Percentiles rank a stretch among this genome's conserved stretches.
These are phyloP conservation scores for Bufo bufo DNA, from an alignment of 2,113 vertebrate genomes.

Conservation along the genomic window DNA sequence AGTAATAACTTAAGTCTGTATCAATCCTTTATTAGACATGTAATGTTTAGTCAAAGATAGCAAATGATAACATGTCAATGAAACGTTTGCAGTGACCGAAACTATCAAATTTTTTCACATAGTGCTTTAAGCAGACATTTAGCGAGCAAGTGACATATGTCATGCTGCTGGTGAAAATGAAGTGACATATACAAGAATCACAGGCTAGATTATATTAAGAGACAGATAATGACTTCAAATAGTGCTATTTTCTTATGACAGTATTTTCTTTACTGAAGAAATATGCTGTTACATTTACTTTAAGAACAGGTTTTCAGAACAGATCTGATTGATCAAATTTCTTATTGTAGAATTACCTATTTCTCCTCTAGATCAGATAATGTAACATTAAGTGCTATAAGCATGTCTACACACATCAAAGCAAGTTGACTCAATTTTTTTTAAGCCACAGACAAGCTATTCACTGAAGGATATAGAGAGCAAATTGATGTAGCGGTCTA, in stretches of 20 bases:
- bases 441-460: not conserved
- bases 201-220: slow-evolving; percentile 25
- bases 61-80: slow-evolving; percentile 10
- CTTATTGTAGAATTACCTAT: slow-evolving; percentile 11
- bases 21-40: not conserved
- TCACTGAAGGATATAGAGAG: slow-evolving; percentile 6
- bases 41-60: not conserved
- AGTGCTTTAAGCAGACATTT: slow-evolving; percentile 32
- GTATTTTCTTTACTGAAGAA: slow-evolving; percentile 33
- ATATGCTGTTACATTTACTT: slow-evolving; percentile 27
- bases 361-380: slow-evolving; percentile 19
- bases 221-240: slow-evolving; percentile 49
- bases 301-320: not conserved
- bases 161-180: slow-evolving; percentile 54
- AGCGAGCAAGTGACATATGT: slow-evolving; percentile 47
- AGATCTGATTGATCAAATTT: slow-evolving; percentile 13
- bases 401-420: slow-evolving; percentile 24
- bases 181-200: slow-evolving; percentile 51
- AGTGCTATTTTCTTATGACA: slow-evolving; percentile 50
- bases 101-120: slow-evolving; percentile 10
- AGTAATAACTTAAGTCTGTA: not conserved
- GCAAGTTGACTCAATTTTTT: not conserved
- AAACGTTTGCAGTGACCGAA: not conserved
- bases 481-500: slow-evolving; percentile 1
- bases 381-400: slow-evolving; percentile 25